These are phyloP conservation scores for Virgularia gustaviana DNA, from an alignment of 92 coral and sea anemone species.

Conservation along the genomic window DNA sequence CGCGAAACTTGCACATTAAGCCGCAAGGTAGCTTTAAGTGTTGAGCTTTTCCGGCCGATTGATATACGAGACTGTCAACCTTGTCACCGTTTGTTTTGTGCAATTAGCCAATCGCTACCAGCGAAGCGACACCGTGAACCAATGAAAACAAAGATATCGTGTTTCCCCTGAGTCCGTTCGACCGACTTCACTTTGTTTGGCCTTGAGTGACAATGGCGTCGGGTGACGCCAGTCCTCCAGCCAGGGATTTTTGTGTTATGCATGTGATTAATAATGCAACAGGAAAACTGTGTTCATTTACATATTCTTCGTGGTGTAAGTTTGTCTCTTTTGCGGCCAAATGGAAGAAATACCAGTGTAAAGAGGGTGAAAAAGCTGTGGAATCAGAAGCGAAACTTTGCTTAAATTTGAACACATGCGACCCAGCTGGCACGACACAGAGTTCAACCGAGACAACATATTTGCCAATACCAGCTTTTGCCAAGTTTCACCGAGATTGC, in stretches of 20 bases:
- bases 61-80: too few relatives aligned
- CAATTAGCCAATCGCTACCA: too few relatives aligned
- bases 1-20: too few relatives aligned
- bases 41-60: too few relatives aligned
- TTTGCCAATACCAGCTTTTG: conserved; percentile 16
- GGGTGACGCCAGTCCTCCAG: too few relatives aligned
- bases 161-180: too few relatives aligned
- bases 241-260: conserved; percentile 12
- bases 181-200: too few relatives aligned
- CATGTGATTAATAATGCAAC: conserved; percentile 7
- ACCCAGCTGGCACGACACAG: not conserved
- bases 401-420: not conserved
- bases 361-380: conserved; percentile 27
- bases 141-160: too few relatives aligned
- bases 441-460: not conserved
- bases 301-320: conserved; percentile 37
- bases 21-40: too few relatives aligned
- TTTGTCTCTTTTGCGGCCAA: conserved; percentile 28
- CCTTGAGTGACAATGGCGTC: too few relatives aligned
- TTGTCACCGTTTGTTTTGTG: too few relatives aligned
- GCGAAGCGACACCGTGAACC: too few relatives aligned
- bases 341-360: conserved; percentile 20
- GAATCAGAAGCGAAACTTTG: conserved; percentile 13
- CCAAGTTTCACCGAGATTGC: conserved; percentile 26
- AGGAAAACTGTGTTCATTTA: conserved; percentile 5